Conservation (phyloP, 2,797 vertebrate species). For the Percopsis omiscomaycus region DNA sequence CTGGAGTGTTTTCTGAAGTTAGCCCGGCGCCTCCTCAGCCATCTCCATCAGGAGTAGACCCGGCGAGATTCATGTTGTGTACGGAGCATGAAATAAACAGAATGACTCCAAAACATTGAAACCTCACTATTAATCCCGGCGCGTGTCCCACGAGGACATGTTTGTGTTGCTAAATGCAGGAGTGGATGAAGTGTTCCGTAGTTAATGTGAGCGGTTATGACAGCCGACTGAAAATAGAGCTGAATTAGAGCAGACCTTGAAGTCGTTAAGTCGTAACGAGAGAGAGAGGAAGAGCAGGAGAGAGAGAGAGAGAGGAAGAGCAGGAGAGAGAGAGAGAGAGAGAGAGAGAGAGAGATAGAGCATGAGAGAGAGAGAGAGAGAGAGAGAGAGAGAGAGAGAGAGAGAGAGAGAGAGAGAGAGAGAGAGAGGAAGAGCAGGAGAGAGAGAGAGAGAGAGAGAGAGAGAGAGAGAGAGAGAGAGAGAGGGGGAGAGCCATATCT, state of each 20-base stretch:
- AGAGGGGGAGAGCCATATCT: constrained; percentile 36
- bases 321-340: neutral
- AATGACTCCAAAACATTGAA: constrained; percentile 44
- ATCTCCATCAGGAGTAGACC: neutral
- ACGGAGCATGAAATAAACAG: constrained; percentile 49
- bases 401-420: neutral
- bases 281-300: constrained; percentile 42
- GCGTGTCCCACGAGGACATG: constrained; percentile 40
- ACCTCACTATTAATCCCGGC: constrained; percentile 52
- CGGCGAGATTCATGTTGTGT: constrained; percentile 30
- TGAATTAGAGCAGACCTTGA: constrained; percentile 62
- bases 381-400: constrained; percentile 49
- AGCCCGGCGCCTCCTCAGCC: constrained; percentile 10
- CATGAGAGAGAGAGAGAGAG: neutral
- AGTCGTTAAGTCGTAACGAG: constrained; percentile 63
- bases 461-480: neutral
- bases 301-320: neutral
- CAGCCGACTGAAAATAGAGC: constrained; percentile 52
- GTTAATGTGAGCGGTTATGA: constrained; percentile 60
- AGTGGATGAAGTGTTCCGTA: constrained; percentile 27
- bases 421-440: neutral
- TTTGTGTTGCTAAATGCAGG: constrained; percentile 55
- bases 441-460: neutral
- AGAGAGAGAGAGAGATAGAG: no score
- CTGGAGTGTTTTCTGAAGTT: constrained; percentile 42